Evolutionary conservation across 2,888 invertebrate species (phyloP), one percentile per base, ranked within the genome.

Genomic region (Caenorhabditis virilis): DNA sequence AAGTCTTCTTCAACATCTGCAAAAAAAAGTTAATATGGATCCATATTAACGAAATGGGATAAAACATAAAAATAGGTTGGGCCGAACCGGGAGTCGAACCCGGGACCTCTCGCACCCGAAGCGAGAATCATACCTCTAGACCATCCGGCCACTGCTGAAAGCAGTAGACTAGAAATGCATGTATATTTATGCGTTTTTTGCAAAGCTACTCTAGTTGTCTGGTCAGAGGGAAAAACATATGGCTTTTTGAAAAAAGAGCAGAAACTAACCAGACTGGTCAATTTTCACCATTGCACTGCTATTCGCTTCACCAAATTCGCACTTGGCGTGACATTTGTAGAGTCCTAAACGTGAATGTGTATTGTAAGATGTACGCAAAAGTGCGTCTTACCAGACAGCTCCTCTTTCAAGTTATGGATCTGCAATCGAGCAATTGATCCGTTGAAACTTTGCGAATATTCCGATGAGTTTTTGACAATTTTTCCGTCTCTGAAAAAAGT

Each of bases 71-170:
- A 45, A 27, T 2, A 27, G 38, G 64, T 60, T 75, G 75, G 75
- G 75, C 75, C 72, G 69, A 75, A 73, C 76, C 76, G 76, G 76
- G 76, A 76, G 30, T 80, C 74, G 80, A 80, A 78, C 76, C 77
- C 80, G 79, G 80, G 80, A 78, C 80, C 80, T 80, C 80, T 80
- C 80, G 80, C 80, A 80, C 80, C 80, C 80, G 78, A 80, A 80
- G 80, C 80, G 80, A 80, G 80, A 80, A 80, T 80, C 80, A 78
- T 77, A 78, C 78, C 77, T 50, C 77, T 78, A 77, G 77, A 78
- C 77, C 77, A 78, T 72, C 67, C 68, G 72, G 74, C 74, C 74
- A 48, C 70, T 67, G 56, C 5, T 22, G 3, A 7, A 3, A 25
- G 43, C 6, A 16, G 27, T 11, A 36, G n/a, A 36, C 11, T 9